A percentile compares a stretch with the other conserved stretches of the same genome.
Conservation (phyloP, 2,113 vertebrate species). For the Felis chaus region DNA sequence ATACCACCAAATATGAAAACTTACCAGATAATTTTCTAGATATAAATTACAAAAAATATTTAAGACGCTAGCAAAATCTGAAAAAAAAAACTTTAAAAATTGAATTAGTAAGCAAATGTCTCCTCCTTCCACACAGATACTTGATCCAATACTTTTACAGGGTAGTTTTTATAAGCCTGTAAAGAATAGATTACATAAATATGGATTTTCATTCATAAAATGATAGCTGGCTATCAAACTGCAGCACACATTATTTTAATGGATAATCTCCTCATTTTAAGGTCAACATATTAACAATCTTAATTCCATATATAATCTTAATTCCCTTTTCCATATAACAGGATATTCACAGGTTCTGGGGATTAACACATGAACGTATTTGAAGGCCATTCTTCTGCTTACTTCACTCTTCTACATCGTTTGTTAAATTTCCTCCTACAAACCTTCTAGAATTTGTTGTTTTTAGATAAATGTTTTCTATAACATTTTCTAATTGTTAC, state of each 20-base stretch:
- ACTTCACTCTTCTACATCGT: not conserved
- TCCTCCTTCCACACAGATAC: not conserved
- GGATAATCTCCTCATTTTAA: not conserved
- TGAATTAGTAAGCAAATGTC: not conserved
- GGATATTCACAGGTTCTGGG: not conserved
- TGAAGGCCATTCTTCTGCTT: not conserved
- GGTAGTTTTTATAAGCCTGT: not conserved
- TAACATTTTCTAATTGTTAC: not conserved
- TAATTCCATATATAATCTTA: not conserved
- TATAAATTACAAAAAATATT: not conserved
- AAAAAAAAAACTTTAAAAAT: not conserved
- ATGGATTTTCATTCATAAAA: not conserved
- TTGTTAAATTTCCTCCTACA: not conserved
- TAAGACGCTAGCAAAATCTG: not conserved
- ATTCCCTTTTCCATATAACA: not conserved
- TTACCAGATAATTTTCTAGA: not conserved
- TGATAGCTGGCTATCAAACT: not conserved
- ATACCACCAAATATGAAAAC: not conserved
- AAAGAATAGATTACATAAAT: not conserved
- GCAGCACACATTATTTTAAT: not conserved
- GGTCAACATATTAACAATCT: not conserved
- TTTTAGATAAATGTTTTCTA: not conserved
- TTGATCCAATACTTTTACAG: too few species aligned
- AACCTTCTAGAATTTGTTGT: not conserved
- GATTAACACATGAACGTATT: not conserved